A percentile compares a stretch with the other conserved stretches of the same genome.
Evolutionary conservation across 1,140 invertebrate genomes (phyloP).

Genomic region (Euura saliciscinereae): DNA sequence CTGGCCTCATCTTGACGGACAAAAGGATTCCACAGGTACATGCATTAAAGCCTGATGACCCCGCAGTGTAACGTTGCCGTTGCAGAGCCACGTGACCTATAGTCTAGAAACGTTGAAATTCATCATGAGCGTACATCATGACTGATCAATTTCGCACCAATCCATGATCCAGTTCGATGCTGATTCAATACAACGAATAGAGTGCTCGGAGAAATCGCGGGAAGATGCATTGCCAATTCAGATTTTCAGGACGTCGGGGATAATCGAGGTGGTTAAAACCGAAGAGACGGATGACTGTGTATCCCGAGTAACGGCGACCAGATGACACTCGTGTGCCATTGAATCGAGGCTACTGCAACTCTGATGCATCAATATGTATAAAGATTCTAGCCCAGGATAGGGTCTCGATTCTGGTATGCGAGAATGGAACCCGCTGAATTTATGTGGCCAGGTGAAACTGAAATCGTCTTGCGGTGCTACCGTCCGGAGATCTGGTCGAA

Average conservation of each 20-base stretch:
- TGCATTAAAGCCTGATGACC: neutral
- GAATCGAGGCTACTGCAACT: too few relatives aligned
- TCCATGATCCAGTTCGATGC: neutral
- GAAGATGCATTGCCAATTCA: neutral
- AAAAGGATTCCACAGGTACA: neutral
- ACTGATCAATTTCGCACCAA: neutral
- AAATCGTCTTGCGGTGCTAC: neutral
- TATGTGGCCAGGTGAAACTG: neutral
- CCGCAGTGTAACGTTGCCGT: neutral
- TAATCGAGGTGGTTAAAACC: neutral
- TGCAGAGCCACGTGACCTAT: neutral
- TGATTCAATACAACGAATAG: neutral
- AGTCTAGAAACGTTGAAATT: neutral
- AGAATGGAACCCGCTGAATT: too few relatives aligned
- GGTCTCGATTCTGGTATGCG: too few relatives aligned
- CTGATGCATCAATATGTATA: too few relatives aligned
- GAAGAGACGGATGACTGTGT: neutral
- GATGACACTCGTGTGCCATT: neutral
- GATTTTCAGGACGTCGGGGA: neutral
- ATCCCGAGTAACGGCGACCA: neutral
- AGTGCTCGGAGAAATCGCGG: too few relatives aligned
- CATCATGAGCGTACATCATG: neutral
- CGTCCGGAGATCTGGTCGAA: neutral
- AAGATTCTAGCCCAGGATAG: too few relatives aligned
- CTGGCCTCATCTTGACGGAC: neutral